A percentile compares a stretch with the other conserved stretches of the same genome.
Conservation (phyloP, 2,888 invertebrate species). For the Acleris holmiana region DNA sequence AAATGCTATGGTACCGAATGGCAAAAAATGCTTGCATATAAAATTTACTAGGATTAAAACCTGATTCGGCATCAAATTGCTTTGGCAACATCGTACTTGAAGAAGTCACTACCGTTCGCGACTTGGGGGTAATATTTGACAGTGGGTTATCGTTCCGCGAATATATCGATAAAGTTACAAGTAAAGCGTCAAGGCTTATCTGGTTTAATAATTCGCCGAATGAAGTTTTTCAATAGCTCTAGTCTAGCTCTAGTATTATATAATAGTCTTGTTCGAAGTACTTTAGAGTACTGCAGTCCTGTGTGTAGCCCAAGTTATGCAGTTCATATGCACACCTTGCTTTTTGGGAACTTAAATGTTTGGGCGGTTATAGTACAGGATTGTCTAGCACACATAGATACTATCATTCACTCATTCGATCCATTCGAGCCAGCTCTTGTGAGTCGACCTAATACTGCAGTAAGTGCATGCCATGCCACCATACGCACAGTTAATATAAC, state of each 20-base stretch:
- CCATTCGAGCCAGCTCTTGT: too few relatives aligned
- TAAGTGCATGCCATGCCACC: too few relatives aligned
- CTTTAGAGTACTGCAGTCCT: not conserved
- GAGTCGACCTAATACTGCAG: too few relatives aligned
- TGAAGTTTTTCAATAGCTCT: not conserved
- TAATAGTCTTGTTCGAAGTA: too few relatives aligned
- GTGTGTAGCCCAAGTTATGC: too few relatives aligned
- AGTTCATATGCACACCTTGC: too few relatives aligned
- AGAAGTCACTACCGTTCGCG: not conserved
- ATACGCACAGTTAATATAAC: too few relatives aligned
- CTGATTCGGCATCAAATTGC: not conserved
- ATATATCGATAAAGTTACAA: not conserved
- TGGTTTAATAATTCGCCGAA: not conserved
- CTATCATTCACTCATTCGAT: too few relatives aligned
- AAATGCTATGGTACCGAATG: constrained; percentile 19
- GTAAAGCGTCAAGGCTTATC: not conserved
- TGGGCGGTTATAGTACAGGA: too few relatives aligned
- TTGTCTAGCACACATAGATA: too few relatives aligned
- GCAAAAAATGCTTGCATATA: constrained; percentile 20
- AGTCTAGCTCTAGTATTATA: not conserved
- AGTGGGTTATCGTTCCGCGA: too few relatives aligned
- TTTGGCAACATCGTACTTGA: not conserved
- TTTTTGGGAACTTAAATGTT: too few relatives aligned
- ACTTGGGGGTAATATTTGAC: not conserved
- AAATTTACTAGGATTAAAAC: constrained; percentile 16